phyloP scores from a whole-genome alignment of 1,140 invertebrate genomes.

The Cryptotermes secundus region DNA sequence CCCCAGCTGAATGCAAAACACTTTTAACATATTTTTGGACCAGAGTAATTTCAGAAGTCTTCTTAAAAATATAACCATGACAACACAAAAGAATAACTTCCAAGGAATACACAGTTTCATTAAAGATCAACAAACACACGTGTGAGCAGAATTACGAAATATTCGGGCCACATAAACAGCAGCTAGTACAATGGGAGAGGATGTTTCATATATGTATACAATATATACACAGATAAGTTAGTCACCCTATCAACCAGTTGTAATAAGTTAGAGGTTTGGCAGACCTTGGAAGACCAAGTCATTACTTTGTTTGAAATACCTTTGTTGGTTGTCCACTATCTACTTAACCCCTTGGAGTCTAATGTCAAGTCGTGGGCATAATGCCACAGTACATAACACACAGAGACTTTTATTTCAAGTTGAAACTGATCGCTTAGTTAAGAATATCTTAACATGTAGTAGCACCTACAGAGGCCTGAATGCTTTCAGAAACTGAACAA shows the following conservation, averaged over 20 bases:
- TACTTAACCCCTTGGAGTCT: too few species aligned
- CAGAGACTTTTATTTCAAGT: too few species aligned
- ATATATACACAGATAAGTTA: constrained; percentile 21
- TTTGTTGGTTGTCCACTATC: background rate
- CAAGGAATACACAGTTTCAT: background rate
- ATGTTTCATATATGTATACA: background rate
- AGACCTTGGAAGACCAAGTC: constrained; percentile 26
- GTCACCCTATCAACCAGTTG: background rate
- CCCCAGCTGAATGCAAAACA: background rate
- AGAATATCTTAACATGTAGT: too few species aligned
- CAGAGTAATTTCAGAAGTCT: background rate
- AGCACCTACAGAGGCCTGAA: too few species aligned
- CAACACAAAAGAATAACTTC: background rate
- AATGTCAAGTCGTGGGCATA: too few species aligned
- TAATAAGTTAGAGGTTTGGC: background rate
- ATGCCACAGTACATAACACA: too few species aligned
- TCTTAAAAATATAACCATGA: background rate
- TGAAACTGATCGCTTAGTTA: too few species aligned
- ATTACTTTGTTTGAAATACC: constrained; percentile 7
- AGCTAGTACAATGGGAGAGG: background rate
- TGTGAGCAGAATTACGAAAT: constrained; percentile 2
- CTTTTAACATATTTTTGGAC: background rate
- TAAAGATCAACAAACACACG: background rate
- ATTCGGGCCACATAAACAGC: background rate
- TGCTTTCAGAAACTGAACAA: too few species aligned